phyloP scores from a whole-genome alignment of 2,888 invertebrate genomes.

The Digitonthophagus gazella region DNA sequence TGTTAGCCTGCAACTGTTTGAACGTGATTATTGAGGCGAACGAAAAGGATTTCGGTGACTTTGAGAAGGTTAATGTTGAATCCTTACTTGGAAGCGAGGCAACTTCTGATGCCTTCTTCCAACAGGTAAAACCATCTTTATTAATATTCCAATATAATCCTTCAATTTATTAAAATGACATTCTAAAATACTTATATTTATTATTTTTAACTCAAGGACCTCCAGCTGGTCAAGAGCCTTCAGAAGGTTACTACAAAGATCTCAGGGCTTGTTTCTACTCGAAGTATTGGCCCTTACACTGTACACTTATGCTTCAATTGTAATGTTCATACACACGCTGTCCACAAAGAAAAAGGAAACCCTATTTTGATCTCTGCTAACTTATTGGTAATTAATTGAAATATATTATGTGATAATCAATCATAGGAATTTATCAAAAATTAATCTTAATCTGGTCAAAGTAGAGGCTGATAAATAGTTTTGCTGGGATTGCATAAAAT shows the following conservation, averaged over 20 bases:
- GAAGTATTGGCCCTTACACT: conserved; percentile 59
- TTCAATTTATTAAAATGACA: no score
- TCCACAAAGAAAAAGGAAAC: conserved; percentile 57
- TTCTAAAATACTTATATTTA: no score
- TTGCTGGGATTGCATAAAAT: no score
- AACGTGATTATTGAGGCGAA: conserved; percentile 64
- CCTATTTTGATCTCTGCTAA: conserved; percentile 56
- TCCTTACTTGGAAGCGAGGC: conserved; percentile 60
- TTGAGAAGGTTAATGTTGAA: conserved; percentile 58
- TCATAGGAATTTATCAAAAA: no score
- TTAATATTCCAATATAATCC: no score
- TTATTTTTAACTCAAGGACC: conserved; percentile 49
- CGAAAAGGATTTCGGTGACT: conserved; percentile 42
- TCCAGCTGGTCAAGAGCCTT: conserved; percentile 55
- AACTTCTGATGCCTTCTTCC: conserved; percentile 65
- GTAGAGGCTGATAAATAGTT: no score
- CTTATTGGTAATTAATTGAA: conserved; percentile 54
- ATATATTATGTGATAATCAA: no score
- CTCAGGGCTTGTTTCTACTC: conserved; percentile 57
- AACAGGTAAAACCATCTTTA: conserved; percentile 65
- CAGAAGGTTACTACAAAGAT: conserved; percentile 58
- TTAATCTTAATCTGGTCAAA: no score
- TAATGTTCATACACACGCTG: conserved; percentile 62
- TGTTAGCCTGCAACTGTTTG: conserved; percentile 74
- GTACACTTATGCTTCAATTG: conserved; percentile 65